Conservation (phyloP, 2,797 vertebrate genomes). For the Aphelocoma californica region DNA sequence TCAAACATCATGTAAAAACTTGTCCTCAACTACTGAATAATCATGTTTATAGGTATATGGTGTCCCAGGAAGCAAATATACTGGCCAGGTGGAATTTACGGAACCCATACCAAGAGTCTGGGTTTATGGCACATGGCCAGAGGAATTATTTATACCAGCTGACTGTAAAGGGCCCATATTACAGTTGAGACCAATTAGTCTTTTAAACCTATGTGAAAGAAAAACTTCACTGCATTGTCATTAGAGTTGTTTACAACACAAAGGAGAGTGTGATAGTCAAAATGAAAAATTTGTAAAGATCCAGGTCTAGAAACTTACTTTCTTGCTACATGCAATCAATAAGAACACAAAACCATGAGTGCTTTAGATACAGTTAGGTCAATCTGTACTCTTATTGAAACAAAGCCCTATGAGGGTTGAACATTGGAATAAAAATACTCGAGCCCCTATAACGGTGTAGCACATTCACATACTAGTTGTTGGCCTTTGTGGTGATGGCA, state of each 20-base stretch:
- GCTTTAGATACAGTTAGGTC: background rate
- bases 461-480: background rate
- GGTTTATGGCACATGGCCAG: background rate
- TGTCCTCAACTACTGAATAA: background rate
- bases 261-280: background rate
- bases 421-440: background rate
- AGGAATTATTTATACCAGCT: background rate
- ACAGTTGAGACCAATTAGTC: background rate
- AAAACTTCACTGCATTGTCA: accelerated
- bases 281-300: background rate
- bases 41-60: background rate
- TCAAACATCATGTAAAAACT: background rate
- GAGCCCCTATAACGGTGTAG: background rate
- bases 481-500: background rate
- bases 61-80: background rate
- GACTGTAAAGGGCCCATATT: background rate
- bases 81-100: background rate
- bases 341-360: background rate
- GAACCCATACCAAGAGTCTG: background rate
- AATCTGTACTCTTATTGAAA: background rate
- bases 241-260: background rate
- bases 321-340: background rate
- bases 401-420: background rate
- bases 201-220: background rate
- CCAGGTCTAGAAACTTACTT: background rate